phyloP scores from a whole-genome alignment of 2,888 invertebrate species.

The Protonemura montana region DNA sequence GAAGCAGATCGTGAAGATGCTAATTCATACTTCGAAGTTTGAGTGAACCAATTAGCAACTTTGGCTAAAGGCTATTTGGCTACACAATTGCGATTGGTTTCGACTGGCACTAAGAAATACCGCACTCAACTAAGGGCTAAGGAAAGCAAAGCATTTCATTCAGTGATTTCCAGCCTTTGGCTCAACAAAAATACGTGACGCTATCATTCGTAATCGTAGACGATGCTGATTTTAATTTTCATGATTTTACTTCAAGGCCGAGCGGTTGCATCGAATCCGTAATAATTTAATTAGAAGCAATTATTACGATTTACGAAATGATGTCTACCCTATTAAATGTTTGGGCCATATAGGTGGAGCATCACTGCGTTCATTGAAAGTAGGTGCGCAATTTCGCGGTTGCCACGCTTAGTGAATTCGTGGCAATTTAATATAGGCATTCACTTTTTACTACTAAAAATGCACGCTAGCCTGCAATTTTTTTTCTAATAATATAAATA shows the following conservation, averaged over 20 bases:
- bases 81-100: background rate
- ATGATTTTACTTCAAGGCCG: too few relatives aligned
- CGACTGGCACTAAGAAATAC: background rate
- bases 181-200: background rate
- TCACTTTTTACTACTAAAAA: background rate
- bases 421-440: background rate
- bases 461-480: background rate
- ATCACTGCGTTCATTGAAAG: background rate
- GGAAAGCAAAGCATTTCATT: slow-evolving; percentile 4
- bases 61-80: background rate
- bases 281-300: too few relatives aligned
- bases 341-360: background rate
- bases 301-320: too few relatives aligned
- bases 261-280: too few relatives aligned
- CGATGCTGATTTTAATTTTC: too few relatives aligned
- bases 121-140: background rate
- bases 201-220: too few relatives aligned
- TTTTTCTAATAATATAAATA: background rate
- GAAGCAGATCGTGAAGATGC: background rate
- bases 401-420: background rate
- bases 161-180: background rate
- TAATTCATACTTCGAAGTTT: background rate
- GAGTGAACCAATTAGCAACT: background rate
- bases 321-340: too few relatives aligned
- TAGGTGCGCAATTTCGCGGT: background rate